A percentile compares a stretch with the other conserved stretches of the same genome.
These are phyloP conservation scores for Osmoderma eremita DNA, from an alignment of 2,888 invertebrate species.

Conservation along the genomic window DNA sequence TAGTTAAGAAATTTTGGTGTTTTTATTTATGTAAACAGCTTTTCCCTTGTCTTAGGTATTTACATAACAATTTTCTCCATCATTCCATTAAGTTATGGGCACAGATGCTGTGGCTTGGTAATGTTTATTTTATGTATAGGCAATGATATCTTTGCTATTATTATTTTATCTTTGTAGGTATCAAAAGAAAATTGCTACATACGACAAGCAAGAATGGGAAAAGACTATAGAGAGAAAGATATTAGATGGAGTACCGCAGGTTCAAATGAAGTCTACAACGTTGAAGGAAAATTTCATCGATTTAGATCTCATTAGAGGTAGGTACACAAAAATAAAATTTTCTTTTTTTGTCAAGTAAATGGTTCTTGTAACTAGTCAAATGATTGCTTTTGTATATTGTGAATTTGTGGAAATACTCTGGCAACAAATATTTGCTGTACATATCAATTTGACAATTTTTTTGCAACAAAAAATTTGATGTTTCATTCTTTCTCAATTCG, in stretches of 20 bases:
- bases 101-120: conserved; percentile 58
- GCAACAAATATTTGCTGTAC: no score
- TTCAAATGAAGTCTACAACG: conserved; percentile 78
- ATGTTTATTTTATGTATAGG: conserved; percentile 39
- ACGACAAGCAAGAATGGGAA: conserved; percentile 98
- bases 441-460: no score
- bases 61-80: neutral
- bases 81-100: conserved; percentile 49
- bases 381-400: no score
- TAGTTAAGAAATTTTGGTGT: neutral
- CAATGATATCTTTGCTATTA: neutral
- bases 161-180: conserved; percentile 70
- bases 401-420: no score
- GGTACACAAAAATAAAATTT: conserved; percentile 22
- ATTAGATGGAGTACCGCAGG: conserved; percentile 83
- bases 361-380: conserved; percentile 4
- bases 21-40: neutral
- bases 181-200: conserved; percentile 95
- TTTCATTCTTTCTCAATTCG: no score
- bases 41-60: neutral
- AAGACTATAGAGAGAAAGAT: conserved; percentile 93
- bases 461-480: no score
- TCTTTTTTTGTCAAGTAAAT: no score
- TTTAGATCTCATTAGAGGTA: conserved; percentile 95
- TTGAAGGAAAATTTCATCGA: conserved; percentile 84